phyloP scores from a whole-genome alignment of 2,888 invertebrate genomes.

The Trisateles emortualis region DNA sequence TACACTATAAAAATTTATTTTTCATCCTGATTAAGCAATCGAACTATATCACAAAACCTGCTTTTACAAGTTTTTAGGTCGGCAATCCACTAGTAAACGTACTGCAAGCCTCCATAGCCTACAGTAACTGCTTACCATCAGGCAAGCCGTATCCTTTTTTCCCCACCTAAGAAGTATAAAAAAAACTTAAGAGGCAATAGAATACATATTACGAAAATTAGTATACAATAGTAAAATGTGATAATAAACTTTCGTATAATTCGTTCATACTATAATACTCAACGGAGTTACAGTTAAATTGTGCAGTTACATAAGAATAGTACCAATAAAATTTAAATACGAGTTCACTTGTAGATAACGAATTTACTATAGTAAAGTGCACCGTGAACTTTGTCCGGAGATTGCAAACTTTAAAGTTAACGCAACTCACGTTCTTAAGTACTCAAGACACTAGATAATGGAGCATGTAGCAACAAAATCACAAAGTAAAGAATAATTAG shows the following conservation, averaged over 20 bases:
- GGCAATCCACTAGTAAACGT: no score
- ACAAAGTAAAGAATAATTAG: background rate
- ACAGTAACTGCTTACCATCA: no score
- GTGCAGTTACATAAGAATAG: conserved; percentile 32
- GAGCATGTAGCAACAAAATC: background rate
- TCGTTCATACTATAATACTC: background rate
- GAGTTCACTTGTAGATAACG: conserved; percentile 25
- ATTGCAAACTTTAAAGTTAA: conserved; percentile 24
- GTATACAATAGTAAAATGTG: background rate
- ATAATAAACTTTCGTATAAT: background rate
- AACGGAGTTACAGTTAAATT: conserved; percentile 35
- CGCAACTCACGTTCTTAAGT: conserved; percentile 5
- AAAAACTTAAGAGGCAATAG: no score
- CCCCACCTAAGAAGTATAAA: no score
- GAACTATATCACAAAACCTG: no score
- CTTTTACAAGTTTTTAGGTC: no score
- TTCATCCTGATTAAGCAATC: no score
- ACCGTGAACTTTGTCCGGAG: conserved; percentile 15
- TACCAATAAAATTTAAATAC: conserved; percentile 32
- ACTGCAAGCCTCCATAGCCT: no score
- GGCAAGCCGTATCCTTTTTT: no score
- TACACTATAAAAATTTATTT: no score
- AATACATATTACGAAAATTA: no score
- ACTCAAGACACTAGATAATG: conserved; percentile 3
- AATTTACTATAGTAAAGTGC: conserved; percentile 23